These are phyloP conservation scores for Acleris literana DNA, from an alignment of 2,888 invertebrate species.

Conservation along the genomic window DNA sequence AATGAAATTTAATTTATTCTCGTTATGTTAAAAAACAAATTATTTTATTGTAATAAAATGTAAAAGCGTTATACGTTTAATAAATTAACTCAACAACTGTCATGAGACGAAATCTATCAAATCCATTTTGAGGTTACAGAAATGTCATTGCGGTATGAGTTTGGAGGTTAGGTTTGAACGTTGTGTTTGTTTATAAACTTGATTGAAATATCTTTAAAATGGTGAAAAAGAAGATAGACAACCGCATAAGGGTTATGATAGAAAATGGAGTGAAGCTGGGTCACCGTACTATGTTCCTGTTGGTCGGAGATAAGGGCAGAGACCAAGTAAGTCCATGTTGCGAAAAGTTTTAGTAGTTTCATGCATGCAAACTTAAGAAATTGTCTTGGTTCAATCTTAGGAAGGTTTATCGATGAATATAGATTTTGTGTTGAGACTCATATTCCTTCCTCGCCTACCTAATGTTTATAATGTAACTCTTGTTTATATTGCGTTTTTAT, in stretches of 20 bases:
- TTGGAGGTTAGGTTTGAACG: conserved; percentile 37
- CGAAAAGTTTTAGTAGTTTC: no score
- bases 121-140: conserved; percentile 53
- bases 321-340: conserved; percentile 89
- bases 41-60: no score
- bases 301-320: conserved; percentile 97
- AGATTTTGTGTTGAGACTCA: neutral
- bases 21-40: no score
- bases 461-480: neutral
- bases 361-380: neutral
- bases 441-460: neutral
- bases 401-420: no score
- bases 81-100: neutral
- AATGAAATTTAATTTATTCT: no score
- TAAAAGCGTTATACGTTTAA: no score
- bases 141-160: conserved; percentile 20
- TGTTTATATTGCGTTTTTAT: no score
- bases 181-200: conserved; percentile 28
- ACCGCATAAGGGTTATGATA: conserved; percentile 96
- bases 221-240: conserved; percentile 98
- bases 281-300: conserved; percentile 96
- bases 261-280: conserved; percentile 97
- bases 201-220: conserved; percentile 76
- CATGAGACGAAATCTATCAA: conserved; percentile 27
- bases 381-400: neutral